These are phyloP conservation scores for Streptopelia turtur DNA, from an alignment of 2,797 vertebrate genomes.

Conservation along the genomic window DNA sequence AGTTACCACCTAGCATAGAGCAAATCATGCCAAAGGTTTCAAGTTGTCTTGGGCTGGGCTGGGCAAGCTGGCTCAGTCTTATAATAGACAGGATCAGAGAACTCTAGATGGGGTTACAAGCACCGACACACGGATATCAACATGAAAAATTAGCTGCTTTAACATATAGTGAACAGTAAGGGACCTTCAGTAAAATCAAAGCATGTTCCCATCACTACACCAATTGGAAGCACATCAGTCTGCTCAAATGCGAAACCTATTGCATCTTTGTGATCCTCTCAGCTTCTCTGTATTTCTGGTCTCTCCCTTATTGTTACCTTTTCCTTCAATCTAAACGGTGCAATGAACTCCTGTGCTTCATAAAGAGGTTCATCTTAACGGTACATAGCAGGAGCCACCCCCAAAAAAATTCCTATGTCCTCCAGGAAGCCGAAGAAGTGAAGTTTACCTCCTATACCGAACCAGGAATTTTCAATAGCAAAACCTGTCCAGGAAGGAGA, in stretches of 20 bases:
- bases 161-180: not conserved
- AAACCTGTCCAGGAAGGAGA: not conserved
- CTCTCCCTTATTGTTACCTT: not conserved
- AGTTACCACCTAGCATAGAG: not conserved
- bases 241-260: not conserved
- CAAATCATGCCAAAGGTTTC: not conserved
- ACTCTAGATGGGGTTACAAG: not conserved
- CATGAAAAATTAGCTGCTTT: not conserved
- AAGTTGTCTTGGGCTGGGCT: not conserved
- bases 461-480: not conserved
- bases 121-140: not conserved
- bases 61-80: not conserved
- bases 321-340: not conserved
- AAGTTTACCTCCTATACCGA: not conserved
- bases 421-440: not conserved
- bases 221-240: not conserved
- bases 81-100: not conserved
- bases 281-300: not conserved
- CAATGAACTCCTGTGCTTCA: not conserved
- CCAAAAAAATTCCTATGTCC: not conserved
- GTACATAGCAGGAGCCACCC: not conserved
- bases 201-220: not conserved
- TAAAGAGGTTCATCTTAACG: not conserved
- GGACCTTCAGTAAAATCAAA: not conserved
- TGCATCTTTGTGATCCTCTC: not conserved